These are phyloP conservation scores for Himalopsyche tibetana DNA, from an alignment of 2,888 invertebrate genomes.

Conservation along the genomic window DNA sequence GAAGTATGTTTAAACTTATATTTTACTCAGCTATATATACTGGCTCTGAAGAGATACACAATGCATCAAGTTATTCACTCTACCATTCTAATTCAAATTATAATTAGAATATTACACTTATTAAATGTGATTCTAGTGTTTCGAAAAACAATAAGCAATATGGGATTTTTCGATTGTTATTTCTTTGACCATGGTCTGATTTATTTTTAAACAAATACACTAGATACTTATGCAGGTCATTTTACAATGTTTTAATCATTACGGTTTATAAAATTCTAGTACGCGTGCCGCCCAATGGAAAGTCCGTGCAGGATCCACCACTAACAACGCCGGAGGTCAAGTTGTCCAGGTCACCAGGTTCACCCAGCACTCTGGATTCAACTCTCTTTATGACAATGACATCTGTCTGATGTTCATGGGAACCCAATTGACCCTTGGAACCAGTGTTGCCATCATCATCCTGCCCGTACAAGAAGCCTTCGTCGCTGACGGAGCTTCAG, in stretches of 20 bases:
- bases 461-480: constrained; percentile 68
- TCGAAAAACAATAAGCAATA: too few relatives aligned
- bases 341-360: constrained; percentile 69
- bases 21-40: too few relatives aligned
- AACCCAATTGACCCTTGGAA: constrained; percentile 69
- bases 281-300: constrained; percentile 53
- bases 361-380: constrained; percentile 70
- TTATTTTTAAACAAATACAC: too few relatives aligned
- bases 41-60: too few relatives aligned
- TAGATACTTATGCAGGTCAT: too few relatives aligned
- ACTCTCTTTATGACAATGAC: constrained; percentile 70
- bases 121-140: too few relatives aligned
- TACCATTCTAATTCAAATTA: too few relatives aligned
- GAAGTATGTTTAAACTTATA: too few relatives aligned
- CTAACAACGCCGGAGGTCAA: constrained; percentile 71
- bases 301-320: constrained; percentile 67
- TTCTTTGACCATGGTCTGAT: too few relatives aligned
- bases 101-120: too few relatives aligned
- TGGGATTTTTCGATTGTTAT: too few relatives aligned
- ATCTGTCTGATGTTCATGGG: constrained; percentile 71
- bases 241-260: not conserved
- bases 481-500: constrained; percentile 70
- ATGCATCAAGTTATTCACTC: too few relatives aligned
- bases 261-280: constrained; percentile 46
- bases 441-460: constrained; percentile 68